phyloP scores from a whole-genome alignment of 2,888 invertebrate genomes.

The Agrotis ipsilon region DNA sequence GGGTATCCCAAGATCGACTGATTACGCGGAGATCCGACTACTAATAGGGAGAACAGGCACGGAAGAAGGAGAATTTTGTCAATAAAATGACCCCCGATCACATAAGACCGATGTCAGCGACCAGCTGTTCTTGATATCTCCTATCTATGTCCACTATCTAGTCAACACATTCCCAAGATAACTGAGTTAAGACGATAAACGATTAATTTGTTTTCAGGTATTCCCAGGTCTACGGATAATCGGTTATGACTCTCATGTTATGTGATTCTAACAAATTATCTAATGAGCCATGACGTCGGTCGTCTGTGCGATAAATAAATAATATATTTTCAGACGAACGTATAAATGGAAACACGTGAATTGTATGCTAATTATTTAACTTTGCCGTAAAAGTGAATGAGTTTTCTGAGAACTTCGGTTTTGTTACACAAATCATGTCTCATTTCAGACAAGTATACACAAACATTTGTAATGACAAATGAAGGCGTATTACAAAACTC shows the following conservation, averaged over 20 bases:
- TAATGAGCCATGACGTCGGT: slow-evolving; percentile 46
- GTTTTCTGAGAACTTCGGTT: neutral
- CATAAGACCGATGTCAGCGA: too few relatives aligned
- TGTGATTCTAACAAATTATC: slow-evolving; percentile 17
- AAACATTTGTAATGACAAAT: too few relatives aligned
- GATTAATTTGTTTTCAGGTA: slow-evolving; percentile 15
- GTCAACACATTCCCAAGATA: slow-evolving; percentile 33
- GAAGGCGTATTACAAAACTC: too few relatives aligned
- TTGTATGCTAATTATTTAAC: neutral
- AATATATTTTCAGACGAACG: slow-evolving; percentile 5
- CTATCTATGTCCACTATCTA: neutral
- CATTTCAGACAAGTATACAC: too few relatives aligned
- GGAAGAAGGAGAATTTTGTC: too few relatives aligned
- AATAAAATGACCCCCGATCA: too few relatives aligned
- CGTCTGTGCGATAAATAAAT: slow-evolving; percentile 13
- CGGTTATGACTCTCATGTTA: neutral
- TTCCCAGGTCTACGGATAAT: slow-evolving; percentile 16
- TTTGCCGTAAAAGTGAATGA: neutral
- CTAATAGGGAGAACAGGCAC: too few relatives aligned
- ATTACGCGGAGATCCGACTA: too few relatives aligned
- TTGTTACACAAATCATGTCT: neutral
- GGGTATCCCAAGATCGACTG: too few relatives aligned
- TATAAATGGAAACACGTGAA: neutral
- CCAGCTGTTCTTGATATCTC: slow-evolving; percentile 13
- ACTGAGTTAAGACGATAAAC: slow-evolving; percentile 12